A percentile compares a stretch with the other conserved stretches of the same genome.
Evolutionary conservation across 2,113 vertebrate genomes (phyloP).

Genomic region (Leptobrachium ailaonicum): DNA sequence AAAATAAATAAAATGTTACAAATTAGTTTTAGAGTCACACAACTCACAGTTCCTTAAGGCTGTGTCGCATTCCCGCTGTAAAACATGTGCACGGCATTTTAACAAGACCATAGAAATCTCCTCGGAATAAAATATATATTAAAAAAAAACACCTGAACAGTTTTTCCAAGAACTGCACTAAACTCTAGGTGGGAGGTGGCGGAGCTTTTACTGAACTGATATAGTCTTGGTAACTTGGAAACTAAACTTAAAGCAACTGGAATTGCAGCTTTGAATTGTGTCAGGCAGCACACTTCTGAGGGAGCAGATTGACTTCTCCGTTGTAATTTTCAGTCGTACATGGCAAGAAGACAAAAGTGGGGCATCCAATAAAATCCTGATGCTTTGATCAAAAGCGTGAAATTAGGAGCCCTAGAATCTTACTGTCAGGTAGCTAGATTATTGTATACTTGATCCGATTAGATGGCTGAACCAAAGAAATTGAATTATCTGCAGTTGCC

Average conservation of each 20-base stretch:
- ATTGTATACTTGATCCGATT: conserved; percentile 19
- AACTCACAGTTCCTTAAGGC: too few relatives aligned
- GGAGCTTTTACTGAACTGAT: background rate
- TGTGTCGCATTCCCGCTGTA: too few relatives aligned
- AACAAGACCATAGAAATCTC: too few relatives aligned
- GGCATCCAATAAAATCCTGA: background rate
- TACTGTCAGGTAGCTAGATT: conserved; percentile 28
- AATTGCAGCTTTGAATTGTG: conserved; percentile 14
- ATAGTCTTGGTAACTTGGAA: conserved; percentile 13
- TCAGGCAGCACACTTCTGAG: conserved; percentile 12
- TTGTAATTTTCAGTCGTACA: background rate
- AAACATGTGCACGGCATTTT: too few relatives aligned
- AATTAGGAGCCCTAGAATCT: conserved; percentile 38
- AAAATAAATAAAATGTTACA: too few relatives aligned
- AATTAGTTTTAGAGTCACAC: too few relatives aligned
- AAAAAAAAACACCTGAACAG: too few relatives aligned
- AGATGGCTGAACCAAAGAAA: conserved; percentile 40
- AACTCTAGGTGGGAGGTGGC: background rate
- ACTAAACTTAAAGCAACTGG: conserved; percentile 1
- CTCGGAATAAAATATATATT: too few relatives aligned
- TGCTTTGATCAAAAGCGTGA: conserved; percentile 23
- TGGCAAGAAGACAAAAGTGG: conserved; percentile 17
- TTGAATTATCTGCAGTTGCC: conserved; percentile 29
- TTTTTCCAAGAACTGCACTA: background rate
- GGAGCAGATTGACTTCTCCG: conserved; percentile 12